Conservation (phyloP, 2,888 invertebrate genomes). For the Tetragonula carbonaria region DNA sequence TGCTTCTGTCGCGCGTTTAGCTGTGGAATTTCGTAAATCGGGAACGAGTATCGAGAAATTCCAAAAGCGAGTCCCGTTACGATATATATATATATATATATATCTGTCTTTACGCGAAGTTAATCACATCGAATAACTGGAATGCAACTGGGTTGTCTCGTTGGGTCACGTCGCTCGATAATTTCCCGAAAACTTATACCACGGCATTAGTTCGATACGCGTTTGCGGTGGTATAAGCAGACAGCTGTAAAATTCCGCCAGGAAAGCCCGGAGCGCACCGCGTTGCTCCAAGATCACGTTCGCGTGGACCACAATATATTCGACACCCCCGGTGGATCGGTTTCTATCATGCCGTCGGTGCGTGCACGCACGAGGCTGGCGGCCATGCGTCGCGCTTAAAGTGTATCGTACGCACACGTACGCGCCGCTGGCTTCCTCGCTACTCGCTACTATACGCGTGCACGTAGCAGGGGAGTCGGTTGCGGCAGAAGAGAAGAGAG, state of each 20-base stretch:
- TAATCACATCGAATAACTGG: too few species aligned
- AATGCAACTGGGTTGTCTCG: too few species aligned
- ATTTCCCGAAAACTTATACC: too few species aligned
- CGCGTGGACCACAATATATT: conserved; percentile 16
- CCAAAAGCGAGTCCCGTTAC: too few species aligned
- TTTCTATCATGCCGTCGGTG: conserved; percentile 28
- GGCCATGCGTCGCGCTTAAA: conserved; percentile 54
- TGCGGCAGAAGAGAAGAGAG: conserved; percentile 69
- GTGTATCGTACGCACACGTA: conserved; percentile 43
- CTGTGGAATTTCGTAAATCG: neutral
- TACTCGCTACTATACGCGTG: neutral
- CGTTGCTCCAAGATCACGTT: neutral
- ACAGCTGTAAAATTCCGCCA: neutral
- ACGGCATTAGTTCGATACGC: too few species aligned
- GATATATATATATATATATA: too few species aligned
- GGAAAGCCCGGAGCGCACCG: neutral
- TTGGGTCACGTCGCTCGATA: too few species aligned
- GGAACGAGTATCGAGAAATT: too few species aligned
- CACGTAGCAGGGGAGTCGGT: conserved; percentile 66
- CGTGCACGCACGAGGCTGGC: conserved; percentile 51
- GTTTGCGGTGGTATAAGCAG: too few species aligned
- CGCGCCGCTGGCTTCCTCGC: neutral
- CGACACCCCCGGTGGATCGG: conserved; percentile 36
- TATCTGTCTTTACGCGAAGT: too few species aligned
- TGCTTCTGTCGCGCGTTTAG: neutral